Evolutionary conservation across 2,888 invertebrate genomes (phyloP).

Genomic region (Eupithecia inturbata): DNA sequence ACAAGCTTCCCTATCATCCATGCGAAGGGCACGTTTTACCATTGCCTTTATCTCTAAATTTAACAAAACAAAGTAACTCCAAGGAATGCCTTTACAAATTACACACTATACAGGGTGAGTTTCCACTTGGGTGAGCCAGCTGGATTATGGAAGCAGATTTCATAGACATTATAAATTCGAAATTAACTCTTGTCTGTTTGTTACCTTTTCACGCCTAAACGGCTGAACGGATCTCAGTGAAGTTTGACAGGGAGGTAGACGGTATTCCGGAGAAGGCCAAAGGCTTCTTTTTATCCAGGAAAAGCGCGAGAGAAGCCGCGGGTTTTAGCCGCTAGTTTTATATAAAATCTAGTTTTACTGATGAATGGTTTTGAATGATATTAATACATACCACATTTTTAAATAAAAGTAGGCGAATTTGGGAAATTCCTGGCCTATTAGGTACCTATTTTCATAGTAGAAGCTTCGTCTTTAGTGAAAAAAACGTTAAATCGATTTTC

Average conservation of each 20-base stretch:
- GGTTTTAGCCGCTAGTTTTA: no score
- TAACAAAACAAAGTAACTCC: constrained; percentile 16
- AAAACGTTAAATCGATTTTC: no score
- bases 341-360: neutral
- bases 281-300: no score
- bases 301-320: no score
- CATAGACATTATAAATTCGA: no score
- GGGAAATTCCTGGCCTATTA: neutral
- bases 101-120: constrained; percentile 4
- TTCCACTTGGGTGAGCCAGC: neutral
- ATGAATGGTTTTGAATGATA: neutral
- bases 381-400: neutral
- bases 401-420: neutral
- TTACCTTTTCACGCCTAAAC: no score
- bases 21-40: neutral
- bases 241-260: no score
- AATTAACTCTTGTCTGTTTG: no score
- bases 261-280: no score
- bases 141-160: neutral
- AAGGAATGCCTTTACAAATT: constrained; percentile 12
- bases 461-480: no score
- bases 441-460: neutral
- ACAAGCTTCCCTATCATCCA: neutral
- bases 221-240: no score
- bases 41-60: constrained; percentile 17